Base-by-base conservation (phyloP, 2,797 vertebrate species). In the Denticeps clupeoides region DNA sequence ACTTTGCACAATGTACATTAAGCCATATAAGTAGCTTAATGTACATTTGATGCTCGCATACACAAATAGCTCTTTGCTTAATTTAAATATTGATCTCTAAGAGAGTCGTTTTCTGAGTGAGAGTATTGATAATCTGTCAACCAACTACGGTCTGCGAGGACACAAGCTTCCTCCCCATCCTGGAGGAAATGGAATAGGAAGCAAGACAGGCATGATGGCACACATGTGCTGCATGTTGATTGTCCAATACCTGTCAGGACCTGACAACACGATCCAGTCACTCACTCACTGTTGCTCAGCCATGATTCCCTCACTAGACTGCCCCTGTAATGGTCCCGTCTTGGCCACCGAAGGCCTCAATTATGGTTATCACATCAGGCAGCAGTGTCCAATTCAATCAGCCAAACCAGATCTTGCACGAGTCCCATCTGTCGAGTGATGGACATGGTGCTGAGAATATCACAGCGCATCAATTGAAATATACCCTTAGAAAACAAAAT, bases 301-400 rank as follows among this genome's bases (percentile, higher is more conserved):
- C 45, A 55, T 49, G 63, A 69, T 58, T 62, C 51, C 57, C 63
- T 51, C 51, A 55, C 56, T 67, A 60, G 68, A 62, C 53, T 35
- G 28, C 50, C 49, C 38, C 50, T 53, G 38, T 57, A 64, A 73
- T 70, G 64, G 59, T 48, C 57, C n/a, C 54, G 48, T 31, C 51
- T 65, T 62, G 49, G 55, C 47, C 40, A 58, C 51, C 37, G 44
- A 38, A 22, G 43, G 51, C 63, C 48, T 54, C 59, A 67, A 61
- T 68, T 67, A 66, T 18, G 25, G 60, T 71, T 64, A 68, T 67
- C 55, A 70, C 49, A 66, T 63, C 60, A 69, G 59, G 23, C 56
- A 48, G 55, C 33, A 44, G 47, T 51, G 55, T 51, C 51, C 54
- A 67, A 63, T 70, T 74, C 54, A 72, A 71, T 71, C 45, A 62